Base-by-base conservation (phyloP, 92 coral and sea anemone genomes). In the Bergia sp. region DNA sequence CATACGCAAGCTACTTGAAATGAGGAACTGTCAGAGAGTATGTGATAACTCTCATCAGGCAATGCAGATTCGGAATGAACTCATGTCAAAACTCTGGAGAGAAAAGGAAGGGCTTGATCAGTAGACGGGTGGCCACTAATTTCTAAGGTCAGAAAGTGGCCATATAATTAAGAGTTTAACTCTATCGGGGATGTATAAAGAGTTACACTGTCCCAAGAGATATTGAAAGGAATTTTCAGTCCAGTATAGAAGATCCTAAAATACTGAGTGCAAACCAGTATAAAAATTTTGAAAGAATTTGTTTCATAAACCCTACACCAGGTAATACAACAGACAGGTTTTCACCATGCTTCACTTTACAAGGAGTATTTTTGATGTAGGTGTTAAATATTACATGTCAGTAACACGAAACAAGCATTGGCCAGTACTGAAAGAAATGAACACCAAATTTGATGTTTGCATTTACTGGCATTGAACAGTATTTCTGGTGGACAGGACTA, bases 1-100 rank as follows among this genome's bases (percentile, higher is more conserved):
- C 29, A 29, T 29, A 29, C 29, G 29, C 29, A 29, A 29, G 29
- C 29, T 29, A 53, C 91, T 89, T 74, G 66, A 49, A 53, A 89
- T 89, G 91, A 89, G 82, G 39, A 82, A 89, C 86, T 89, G 91
- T 73, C 82, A 82, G 44, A 82, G 86, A 55, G 88, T 89, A 40
- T 20, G 37, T 66, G 91, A 82, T 74, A 89, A 72, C 91, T 89
- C 91, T 67, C 57, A 40, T 67, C 91, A 89, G 49, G 91, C 86
- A 45, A 50, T 69, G 41, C 78, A 43, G 39, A 65, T 89, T 89
- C 81, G 83, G 37, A 82, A 89, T 81, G 91, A 47, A 66, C 77
- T 89, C 74, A 86, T 43, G 58, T 43, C 88, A 69, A 83, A 82
- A 89, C 39, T 55, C 76, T 81, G 64, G 82, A 77, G 82, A 77